phyloP scores from a whole-genome alignment of 2,888 invertebrate species.

The Amiota minor region DNA sequence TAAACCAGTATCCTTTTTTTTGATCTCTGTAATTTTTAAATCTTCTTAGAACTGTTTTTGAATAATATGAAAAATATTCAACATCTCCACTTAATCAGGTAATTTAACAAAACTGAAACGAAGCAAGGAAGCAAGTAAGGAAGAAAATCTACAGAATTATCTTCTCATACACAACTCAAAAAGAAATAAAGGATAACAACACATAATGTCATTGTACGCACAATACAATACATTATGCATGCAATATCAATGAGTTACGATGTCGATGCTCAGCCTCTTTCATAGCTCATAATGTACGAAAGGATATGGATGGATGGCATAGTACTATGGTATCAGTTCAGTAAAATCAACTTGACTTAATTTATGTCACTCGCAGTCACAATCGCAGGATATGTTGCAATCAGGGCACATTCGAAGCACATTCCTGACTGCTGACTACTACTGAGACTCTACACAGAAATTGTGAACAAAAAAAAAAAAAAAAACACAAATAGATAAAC shows the following conservation, averaged over 20 bases:
- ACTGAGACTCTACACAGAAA: slow-evolving; percentile 7
- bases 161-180: no score
- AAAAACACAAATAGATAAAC: slow-evolving; percentile 55
- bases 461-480: not conserved
- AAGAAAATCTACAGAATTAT: no score
- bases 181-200: slow-evolving; percentile 19
- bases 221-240: slow-evolving; percentile 24
- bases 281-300: not conserved
- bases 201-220: not conserved
- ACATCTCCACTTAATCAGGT: no score
- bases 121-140: no score
- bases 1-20: no score
- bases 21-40: no score
- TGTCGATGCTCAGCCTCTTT: not conserved
- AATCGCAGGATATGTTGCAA: not conserved
- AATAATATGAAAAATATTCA: no score
- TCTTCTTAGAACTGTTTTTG: no score
- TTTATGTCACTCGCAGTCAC: slow-evolving; percentile 45
- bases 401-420: not conserved
- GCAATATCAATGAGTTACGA: not conserved
- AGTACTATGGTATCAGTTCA: not conserved
- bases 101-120: no score
- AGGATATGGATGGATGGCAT: not conserved
- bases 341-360: slow-evolving; percentile 43
- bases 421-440: no score